Conservation (phyloP, 2,888 invertebrate genomes). For the Harpagoxenus sublaevis region DNA sequence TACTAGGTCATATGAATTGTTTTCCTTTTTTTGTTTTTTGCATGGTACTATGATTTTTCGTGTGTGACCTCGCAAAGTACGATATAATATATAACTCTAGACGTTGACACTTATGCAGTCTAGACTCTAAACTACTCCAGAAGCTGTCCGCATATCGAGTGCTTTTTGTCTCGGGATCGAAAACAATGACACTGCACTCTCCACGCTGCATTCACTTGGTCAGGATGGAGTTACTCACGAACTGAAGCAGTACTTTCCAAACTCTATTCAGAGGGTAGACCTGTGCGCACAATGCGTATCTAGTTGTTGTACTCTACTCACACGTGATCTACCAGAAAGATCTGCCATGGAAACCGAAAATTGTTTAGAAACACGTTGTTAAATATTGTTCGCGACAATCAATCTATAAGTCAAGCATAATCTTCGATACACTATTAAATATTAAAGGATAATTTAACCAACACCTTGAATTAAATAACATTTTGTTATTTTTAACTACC, state of each 20-base stretch:
- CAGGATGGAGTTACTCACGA: constrained; percentile 23
- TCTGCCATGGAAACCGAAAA: not conserved
- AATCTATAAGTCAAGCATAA: not conserved
- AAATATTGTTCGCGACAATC: not conserved
- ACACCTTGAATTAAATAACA: too few relatives aligned
- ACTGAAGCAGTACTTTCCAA: constrained; percentile 37
- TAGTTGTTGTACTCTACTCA: constrained; percentile 11
- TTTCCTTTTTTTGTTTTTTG: not conserved
- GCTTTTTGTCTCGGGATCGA: constrained; percentile 43
- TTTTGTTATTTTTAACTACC: too few relatives aligned
- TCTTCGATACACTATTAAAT: not conserved
- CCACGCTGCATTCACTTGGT: constrained; percentile 28
- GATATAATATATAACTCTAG: not conserved
- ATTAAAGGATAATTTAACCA: too few relatives aligned
- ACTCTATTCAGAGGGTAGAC: constrained; percentile 5
- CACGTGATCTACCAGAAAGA: not conserved
- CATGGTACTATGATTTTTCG: not conserved
- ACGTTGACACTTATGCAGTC: constrained; percentile 13
- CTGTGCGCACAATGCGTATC: constrained; percentile 28
- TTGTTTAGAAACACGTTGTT: not conserved
- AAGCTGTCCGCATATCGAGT: constrained; percentile 30
- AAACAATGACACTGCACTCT: constrained; percentile 44
- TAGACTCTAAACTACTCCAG: constrained; percentile 33
- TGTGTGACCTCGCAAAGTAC: not conserved
- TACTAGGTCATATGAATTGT: too few relatives aligned